Evolutionary conservation across 2,888 invertebrate genomes (phyloP), one percentile per base, ranked within the genome.

Genomic region (Caradrina clavipalpis): DNA sequence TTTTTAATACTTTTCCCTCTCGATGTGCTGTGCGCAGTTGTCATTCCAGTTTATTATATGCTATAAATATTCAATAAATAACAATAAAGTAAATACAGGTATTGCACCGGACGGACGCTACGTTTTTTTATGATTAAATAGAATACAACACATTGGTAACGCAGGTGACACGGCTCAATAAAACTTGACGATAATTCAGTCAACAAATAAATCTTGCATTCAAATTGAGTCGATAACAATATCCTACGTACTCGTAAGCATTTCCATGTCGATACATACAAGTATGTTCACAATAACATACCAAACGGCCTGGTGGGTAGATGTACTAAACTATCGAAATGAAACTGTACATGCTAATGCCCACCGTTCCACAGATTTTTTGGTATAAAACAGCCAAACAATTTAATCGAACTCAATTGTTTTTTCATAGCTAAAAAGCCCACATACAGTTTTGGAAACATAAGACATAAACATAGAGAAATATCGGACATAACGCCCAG

Each of bases 31-130:
- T 81, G 84, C 85, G 84, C 85, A 84, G 87, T 85, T 87, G 88
- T 90, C 88, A 87, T 85, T 84, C 78, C 56, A 87, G 82, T 93
- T 93, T 92, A 92, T 91, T 90, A 86, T 84, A 76, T 72, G 81
- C 87, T 87, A 92, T 92, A 91, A 91, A 91, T 91, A 90, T 90
- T 89, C 87, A 87, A 87, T 89, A 88, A 88, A 87, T 86, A 87
- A 85, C 81, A 84, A 81, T 78, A 78, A 84, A 79, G 76, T 73
- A 68, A 60, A 78, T 73, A 61, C 59, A 58, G 60, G 64, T 70
- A 69, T 69, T 76, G 64, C 65, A 67, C 54, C 70, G 73, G 72
- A 74, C 76, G 57, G 67, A 84, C 67, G 63, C 62, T 54, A 74
- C 61, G 65, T 74, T 76, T 73, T 76, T 73, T 72, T 71, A 82